A percentile compares a stretch with the other conserved stretches of the same genome.
Conservation (phyloP, 2,888 invertebrate species). For the Urechis unicinctus region DNA sequence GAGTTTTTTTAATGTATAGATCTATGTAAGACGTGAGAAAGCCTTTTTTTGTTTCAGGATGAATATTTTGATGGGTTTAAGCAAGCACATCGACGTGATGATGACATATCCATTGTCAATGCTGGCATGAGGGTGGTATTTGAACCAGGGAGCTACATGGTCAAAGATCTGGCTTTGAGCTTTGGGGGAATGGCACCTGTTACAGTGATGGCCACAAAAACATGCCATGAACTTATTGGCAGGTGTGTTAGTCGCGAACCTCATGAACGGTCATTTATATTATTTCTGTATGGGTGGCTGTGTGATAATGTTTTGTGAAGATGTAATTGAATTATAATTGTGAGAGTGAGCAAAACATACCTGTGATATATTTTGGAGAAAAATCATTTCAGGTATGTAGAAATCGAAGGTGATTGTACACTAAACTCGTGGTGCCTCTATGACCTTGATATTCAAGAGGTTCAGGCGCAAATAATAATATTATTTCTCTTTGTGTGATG, state of each 20-base stretch:
- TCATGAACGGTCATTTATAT: not conserved
- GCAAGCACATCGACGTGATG: conserved; percentile 84
- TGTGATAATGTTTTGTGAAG: too few relatives aligned
- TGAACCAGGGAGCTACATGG: conserved; percentile 50
- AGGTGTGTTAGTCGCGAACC: conserved; percentile 27
- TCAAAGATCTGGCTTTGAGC: conserved; percentile 65
- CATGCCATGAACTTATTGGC: conserved; percentile 57
- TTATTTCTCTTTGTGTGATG: too few relatives aligned
- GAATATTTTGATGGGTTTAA: conserved; percentile 76
- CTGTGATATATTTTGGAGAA: too few relatives aligned
- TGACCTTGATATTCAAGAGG: too few relatives aligned
- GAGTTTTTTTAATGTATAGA: not conserved
- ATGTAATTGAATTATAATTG: too few relatives aligned
- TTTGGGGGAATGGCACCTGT: conserved; percentile 91
- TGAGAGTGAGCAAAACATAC: too few relatives aligned
- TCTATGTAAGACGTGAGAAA: not conserved
- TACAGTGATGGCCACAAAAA: conserved; percentile 67
- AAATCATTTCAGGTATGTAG: too few relatives aligned
- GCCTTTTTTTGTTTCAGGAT: conserved; percentile 53
- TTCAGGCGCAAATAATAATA: too few relatives aligned
- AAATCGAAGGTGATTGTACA: too few relatives aligned
- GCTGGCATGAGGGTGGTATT: conserved; percentile 67
- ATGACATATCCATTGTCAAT: conserved; percentile 94
- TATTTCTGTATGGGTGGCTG: too few relatives aligned
- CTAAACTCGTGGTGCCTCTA: too few relatives aligned